A percentile compares a stretch with the other conserved stretches of the same genome.
Conservation (phyloP, 2,888 invertebrate species). For the Gymnoscelis rufifasciata region DNA sequence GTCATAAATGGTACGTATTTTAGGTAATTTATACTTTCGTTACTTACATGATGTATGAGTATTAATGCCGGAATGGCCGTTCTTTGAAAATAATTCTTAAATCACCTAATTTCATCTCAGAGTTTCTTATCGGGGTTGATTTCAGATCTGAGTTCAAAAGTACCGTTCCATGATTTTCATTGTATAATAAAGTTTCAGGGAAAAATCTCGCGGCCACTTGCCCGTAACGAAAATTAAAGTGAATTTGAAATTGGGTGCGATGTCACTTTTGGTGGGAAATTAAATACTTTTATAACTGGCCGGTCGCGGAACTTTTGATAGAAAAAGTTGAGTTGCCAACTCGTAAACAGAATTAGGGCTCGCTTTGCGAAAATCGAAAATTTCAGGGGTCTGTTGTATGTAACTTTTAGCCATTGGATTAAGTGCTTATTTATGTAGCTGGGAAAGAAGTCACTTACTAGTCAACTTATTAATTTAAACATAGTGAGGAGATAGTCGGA, state of each 20-base stretch:
- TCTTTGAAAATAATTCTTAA: no score
- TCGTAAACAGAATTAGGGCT: conserved; percentile 69
- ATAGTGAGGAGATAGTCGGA: no score
- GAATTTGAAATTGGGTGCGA: conserved; percentile 53
- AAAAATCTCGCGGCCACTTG: conserved; percentile 24
- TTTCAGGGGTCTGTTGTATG: conserved; percentile 12
- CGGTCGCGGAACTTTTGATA: conserved; percentile 60
- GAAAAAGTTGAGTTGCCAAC: conserved; percentile 62
- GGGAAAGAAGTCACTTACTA: not conserved
- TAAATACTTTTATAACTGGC: conserved; percentile 62
- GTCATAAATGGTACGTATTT: no score
- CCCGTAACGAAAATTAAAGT: conserved; percentile 38
- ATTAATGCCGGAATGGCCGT: no score
- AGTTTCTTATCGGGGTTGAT: no score
- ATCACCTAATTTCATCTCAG: no score
- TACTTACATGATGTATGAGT: no score
- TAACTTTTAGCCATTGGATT: not conserved
- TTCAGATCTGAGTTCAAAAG: not conserved
- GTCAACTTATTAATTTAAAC: no score
- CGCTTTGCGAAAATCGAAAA: conserved; percentile 45
- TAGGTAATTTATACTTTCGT: no score
- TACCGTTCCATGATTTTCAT: conserved; percentile 6
- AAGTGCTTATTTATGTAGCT: not conserved
- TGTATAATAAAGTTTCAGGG: conserved; percentile 27
- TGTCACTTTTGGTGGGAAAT: conserved; percentile 63